Evolutionary conservation across 2,888 invertebrate species (phyloP), one percentile per base, ranked within the genome.

Genomic region (Gryllus longicercus): DNA sequence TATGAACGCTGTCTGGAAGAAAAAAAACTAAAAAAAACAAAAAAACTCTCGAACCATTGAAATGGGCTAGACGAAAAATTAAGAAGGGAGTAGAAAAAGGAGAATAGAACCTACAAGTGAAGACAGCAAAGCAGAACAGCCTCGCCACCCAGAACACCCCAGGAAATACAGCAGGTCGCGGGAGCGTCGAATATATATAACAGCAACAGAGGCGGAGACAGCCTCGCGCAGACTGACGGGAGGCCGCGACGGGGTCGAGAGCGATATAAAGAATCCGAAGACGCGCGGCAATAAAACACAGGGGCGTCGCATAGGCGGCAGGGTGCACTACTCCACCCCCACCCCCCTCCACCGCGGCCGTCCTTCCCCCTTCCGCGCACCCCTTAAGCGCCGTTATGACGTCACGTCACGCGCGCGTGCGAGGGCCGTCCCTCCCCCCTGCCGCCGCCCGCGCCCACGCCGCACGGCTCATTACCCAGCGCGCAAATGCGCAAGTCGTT

Each of bases 401-500:
- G 25, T 38, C 75, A 14, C 75, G 14, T 75, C 75, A 14, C 21
- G 16, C 5, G 21, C 21, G 16, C 14, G 16, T 38, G n/a, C 38
- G 25, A 38, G 75, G 25, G 75, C 38, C 75, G n/a, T 38, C 49
- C 77, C n/a, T 14, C 50, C 12, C n/a, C 50, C 11, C 49, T 49
- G 50, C 77, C 49, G 21, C n/a, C 77, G 16, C 63, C 63, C 14
- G 63, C 63, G 4, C 63, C 63, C n/a, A 16, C 63, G 63, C 63
- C n/a, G 63, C 63, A 63, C n/a, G 63, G 63, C 14, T n/a, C 63
- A 63, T 63, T 63, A 63, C 63, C 63, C n/a, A 38, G 38, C 63
- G 63, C 14, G 63, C 63, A 63, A 63, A 63, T 63, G 63, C 63
- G 63, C 63, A 63, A 63, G 63, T 63, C n/a, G 63, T 63, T 63